Evolutionary conservation across 2,888 invertebrate species (phyloP).

Genomic region (Embidobia sp.): DNA sequence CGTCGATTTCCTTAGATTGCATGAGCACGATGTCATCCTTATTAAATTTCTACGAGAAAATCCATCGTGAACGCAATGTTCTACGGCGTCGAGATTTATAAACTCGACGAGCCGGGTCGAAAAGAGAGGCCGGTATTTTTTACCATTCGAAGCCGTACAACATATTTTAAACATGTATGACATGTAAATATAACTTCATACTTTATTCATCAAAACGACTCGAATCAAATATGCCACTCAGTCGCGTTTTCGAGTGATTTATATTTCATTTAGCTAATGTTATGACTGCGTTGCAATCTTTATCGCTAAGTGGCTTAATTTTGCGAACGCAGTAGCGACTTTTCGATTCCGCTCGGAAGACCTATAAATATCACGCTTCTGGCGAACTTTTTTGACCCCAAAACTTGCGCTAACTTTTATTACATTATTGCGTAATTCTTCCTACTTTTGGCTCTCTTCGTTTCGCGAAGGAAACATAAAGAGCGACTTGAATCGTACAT

Average conservation of each 20-base stretch:
- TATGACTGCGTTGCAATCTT: background rate
- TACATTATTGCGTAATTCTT: slow-evolving; percentile 17
- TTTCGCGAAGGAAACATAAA: slow-evolving; percentile 17
- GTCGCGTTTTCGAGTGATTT: slow-evolving; percentile 23
- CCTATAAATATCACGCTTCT: background rate
- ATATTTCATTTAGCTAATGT: slow-evolving; percentile 12
- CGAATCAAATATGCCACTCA: slow-evolving; percentile 20
- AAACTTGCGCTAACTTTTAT: slow-evolving; percentile 1
- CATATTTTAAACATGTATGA: slow-evolving; percentile 32
- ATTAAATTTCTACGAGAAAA: slow-evolving; percentile 15
- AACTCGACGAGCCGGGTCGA: background rate
- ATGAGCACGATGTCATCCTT: slow-evolving; percentile 20
- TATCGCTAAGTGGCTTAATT: too few relatives aligned
- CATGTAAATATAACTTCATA: slow-evolving; percentile 19
- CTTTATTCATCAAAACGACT: slow-evolving; percentile 31
- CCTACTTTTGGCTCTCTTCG: slow-evolving; percentile 18
- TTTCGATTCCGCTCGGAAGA: background rate
- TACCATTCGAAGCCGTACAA: slow-evolving; percentile 16
- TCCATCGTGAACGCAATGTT: background rate
- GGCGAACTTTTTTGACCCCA: background rate
- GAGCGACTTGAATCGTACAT: slow-evolving; percentile 33
- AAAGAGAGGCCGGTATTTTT: background rate
- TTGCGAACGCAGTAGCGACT: too few relatives aligned
- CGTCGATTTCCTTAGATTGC: slow-evolving; percentile 22
- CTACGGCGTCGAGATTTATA: background rate